Evolutionary conservation across 2,888 invertebrate species (phyloP).

Genomic region (Lypha dubia): DNA sequence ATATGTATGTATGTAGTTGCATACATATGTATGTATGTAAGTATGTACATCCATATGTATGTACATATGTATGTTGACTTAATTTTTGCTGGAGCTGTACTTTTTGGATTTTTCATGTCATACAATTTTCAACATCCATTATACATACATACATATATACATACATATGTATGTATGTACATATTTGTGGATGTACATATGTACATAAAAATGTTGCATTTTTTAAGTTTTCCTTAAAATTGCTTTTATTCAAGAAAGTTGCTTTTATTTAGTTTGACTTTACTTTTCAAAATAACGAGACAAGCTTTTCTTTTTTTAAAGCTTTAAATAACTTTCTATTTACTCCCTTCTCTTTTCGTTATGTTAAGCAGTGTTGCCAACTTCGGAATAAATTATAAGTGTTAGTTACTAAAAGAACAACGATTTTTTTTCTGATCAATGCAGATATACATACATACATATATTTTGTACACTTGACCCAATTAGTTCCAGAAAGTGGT

Average conservation of each 20-base stretch:
- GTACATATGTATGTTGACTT: background rate
- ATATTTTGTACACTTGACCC: too few species aligned
- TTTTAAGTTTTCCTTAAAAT: constrained; percentile 40
- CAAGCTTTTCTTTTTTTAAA: constrained; percentile 67
- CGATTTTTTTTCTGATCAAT: too few species aligned
- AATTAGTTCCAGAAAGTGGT: too few species aligned
- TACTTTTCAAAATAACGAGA: constrained; percentile 12
- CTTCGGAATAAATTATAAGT: background rate
- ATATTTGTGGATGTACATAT: background rate
- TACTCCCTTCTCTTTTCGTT: constrained; percentile 53
- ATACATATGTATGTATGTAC: background rate
- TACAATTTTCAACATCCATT: background rate
- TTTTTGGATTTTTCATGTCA: constrained; percentile 46
- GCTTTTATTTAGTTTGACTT: constrained; percentile 33
- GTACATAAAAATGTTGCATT: constrained; percentile 19
- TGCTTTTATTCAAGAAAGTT: constrained; percentile 25
- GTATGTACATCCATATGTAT: background rate
- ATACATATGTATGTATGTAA: background rate
- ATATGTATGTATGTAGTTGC: background rate
- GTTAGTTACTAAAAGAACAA: background rate
- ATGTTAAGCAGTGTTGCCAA: constrained; percentile 29
- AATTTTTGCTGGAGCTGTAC: constrained; percentile 68
- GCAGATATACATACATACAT: too few species aligned
- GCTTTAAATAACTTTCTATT: constrained; percentile 69
- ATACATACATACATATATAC: background rate